Percentiles rank a stretch among this genome's conserved stretches.
These are phyloP conservation scores for Lasioglossum leucozonium DNA, from an alignment of 2,888 invertebrate species.

Conservation along the genomic window DNA sequence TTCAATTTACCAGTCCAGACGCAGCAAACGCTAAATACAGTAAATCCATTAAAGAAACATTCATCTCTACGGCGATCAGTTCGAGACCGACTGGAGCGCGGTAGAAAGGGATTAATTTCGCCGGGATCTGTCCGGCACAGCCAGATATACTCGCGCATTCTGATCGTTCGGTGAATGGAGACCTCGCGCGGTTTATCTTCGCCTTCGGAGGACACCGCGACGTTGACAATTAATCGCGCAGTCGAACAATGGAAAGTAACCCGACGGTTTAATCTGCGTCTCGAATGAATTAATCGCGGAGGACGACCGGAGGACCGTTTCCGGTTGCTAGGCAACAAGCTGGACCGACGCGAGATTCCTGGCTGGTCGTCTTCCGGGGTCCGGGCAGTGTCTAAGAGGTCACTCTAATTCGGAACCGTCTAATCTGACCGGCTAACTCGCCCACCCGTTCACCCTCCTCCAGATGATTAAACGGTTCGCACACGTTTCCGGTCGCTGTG, in stretches of 20 bases:
- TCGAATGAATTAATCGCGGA: conserved; percentile 61
- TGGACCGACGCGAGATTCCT: conserved; percentile 52
- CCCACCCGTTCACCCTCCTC: too few species aligned
- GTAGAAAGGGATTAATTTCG: conserved; percentile 16
- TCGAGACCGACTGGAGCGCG: background rate
- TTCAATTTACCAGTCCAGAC: background rate
- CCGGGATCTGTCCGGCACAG: conserved; percentile 10
- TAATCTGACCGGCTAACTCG: background rate
- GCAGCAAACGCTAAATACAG: background rate
- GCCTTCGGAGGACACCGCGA: conserved; percentile 41
- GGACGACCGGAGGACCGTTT: conserved; percentile 57
- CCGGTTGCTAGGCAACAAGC: conserved; percentile 69
- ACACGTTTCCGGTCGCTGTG: background rate
- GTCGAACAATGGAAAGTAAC: conserved; percentile 30
- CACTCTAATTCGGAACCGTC: conserved; percentile 9
- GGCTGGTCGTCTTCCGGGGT: conserved; percentile 8
- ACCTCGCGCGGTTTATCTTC: conserved; percentile 33
- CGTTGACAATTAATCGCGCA: conserved; percentile 53
- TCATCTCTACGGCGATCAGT: background rate
- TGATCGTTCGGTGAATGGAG: conserved; percentile 43
- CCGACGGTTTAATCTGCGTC: conserved; percentile 29
- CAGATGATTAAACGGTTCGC: conserved; percentile 17
- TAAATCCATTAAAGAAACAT: conserved; percentile 9
- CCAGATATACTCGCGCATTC: conserved; percentile 19
- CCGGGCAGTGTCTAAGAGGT: background rate